Evolutionary conservation across 2,113 vertebrate species (phyloP).

Genomic region (Strix uralensis): DNA sequence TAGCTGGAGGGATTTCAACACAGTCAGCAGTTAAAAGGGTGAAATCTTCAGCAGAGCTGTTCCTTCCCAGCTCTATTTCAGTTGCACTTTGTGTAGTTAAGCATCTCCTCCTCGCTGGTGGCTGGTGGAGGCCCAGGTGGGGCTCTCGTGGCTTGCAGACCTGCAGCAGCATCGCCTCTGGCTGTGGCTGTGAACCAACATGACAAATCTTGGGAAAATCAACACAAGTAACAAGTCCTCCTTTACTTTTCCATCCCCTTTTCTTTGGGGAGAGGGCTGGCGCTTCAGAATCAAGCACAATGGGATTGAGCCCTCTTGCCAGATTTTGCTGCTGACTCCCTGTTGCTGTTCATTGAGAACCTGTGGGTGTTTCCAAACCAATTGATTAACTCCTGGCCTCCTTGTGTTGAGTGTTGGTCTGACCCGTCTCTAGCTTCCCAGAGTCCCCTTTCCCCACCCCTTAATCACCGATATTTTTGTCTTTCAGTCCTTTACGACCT

Average conservation of each 20-base stretch:
- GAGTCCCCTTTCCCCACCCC: no score
- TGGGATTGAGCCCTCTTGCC: fast-evolving
- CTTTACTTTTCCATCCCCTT: neutral
- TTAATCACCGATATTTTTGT: neutral
- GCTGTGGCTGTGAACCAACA: neutral
- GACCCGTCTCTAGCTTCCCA: fast-evolving
- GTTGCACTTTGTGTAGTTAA: neutral
- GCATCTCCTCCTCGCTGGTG: fast-evolving
- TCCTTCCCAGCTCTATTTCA: neutral
- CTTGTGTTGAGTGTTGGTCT: neutral
- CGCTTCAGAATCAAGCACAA: neutral
- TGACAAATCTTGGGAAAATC: neutral
- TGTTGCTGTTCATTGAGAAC: neutral
- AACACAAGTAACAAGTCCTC: neutral
- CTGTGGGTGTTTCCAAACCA: neutral
- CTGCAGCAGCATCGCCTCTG: neutral
- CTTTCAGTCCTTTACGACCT: neutral
- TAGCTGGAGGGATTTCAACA: neutral
- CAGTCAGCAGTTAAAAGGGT: neutral
- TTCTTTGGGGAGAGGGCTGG: neutral
- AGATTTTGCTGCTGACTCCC: neutral
- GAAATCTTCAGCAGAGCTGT: no score
- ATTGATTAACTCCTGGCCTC: neutral
- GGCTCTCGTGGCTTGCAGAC: neutral
- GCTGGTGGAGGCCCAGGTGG: neutral